Evolutionary conservation across 2,797 vertebrate genomes (phyloP), one percentile per base, ranked within the genome.

Genomic region (Myiotriccus ornatus): DNA sequence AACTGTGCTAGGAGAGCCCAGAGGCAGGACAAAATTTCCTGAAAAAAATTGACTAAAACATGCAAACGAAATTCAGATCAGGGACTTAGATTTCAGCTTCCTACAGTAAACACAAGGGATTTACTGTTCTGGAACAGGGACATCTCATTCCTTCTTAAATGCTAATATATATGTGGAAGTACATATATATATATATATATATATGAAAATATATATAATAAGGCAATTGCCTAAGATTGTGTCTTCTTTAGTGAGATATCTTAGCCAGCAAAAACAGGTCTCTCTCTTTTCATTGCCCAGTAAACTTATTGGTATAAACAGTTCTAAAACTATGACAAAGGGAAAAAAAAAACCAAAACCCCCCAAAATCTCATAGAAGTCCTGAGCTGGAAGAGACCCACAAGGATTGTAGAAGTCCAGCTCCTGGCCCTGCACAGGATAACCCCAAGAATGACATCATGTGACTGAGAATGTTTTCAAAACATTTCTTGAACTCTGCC

Each of bases 361-460:
- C 4, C 5, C 5, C 20, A 20, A 65, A 65, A 60, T 23, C 11
- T 67, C 35, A 11, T 55, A 59, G 37, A 70, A 89, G 23, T 34
- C 7, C 12, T 57, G 23, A 64, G 7, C 11, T 44, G 15, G 12
- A 84, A 71, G 25, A 22, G 21, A 55, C 18, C 11, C 12, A 37
- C 13, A n/a, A n/a, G 23, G 20, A n/a, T 60, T 35, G 23, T 10
- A 65, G 17, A 47, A 1, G 3, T 49, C 10, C 22, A 12, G 0
- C 11, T 75, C 15, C 27, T 55, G 63, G 23, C 23, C 32, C 4
- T 21, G 15, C 9, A 37, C 19, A 56, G 20, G 7, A 63, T 14
- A 63, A 30, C 32, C 7, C 12, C 7, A 63, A 50, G 43, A 63
- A 30, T 13, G 23, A 9, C 23, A 55, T 16, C 16, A 22, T 6